phyloP scores from a whole-genome alignment of 2,888 invertebrate species.

The Dusona sp. region DNA sequence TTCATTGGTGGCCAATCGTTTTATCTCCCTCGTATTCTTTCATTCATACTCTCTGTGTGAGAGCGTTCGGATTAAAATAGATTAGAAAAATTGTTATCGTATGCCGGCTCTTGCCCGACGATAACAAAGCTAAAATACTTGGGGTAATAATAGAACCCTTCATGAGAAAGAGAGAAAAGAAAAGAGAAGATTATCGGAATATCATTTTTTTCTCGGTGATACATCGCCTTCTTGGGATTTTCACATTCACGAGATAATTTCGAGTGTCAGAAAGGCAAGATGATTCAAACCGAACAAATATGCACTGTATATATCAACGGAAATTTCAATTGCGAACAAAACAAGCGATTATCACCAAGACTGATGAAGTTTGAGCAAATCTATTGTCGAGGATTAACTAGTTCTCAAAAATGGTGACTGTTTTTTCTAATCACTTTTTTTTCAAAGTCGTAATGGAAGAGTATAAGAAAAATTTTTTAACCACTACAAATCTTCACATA shows the following conservation, averaged over 20 bases:
- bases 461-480: neutral
- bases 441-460: neutral
- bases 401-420: neutral
- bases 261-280: neutral
- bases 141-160: conserved; percentile 37
- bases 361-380: neutral
- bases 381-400: neutral
- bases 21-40: conserved; percentile 38
- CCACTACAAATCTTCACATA: neutral
- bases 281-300: conserved; percentile 8
- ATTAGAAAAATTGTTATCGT: conserved; percentile 52
- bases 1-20: neutral
- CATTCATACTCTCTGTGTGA: conserved; percentile 21
- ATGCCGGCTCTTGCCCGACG: conserved; percentile 32
- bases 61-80: conserved; percentile 47
- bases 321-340: conserved; percentile 6
- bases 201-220: conserved; percentile 30
- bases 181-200: conserved; percentile 31
- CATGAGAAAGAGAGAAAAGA: conserved; percentile 18
- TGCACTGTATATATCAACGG: neutral
- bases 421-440: neutral
- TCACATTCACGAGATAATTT: conserved; percentile 35
- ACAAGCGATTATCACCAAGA: neutral
- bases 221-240: conserved; percentile 25
- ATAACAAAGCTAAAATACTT: conserved; percentile 43